Evolutionary conservation across 2,888 invertebrate genomes (phyloP).

Genomic region (Heliconius ethilla): DNA sequence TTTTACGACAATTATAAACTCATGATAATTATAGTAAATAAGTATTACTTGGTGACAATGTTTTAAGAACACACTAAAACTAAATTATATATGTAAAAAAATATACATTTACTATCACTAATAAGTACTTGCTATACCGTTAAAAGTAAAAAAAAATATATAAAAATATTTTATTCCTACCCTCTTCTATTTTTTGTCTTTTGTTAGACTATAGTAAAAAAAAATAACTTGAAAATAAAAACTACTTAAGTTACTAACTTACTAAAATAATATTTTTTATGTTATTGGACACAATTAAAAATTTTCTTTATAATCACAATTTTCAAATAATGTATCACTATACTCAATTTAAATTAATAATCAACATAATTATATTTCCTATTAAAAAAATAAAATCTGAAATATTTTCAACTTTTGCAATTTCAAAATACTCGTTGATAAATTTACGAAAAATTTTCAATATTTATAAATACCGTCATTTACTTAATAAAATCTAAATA

Average conservation of each 20-base stretch:
- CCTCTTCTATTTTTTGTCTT: neutral
- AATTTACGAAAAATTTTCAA: neutral
- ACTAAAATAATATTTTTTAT: neutral
- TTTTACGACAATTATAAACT: neutral
- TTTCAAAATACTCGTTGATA: neutral
- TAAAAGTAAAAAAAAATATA: neutral
- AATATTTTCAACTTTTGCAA: too few relatives aligned
- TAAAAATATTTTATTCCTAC: neutral
- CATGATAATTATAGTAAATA: neutral
- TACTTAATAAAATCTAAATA: neutral
- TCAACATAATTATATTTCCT: too few relatives aligned
- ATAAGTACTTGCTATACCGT: too few relatives aligned
- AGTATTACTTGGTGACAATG: neutral
- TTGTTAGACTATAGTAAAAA: too few relatives aligned
- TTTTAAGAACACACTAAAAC: neutral
- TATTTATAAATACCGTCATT: neutral
- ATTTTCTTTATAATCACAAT: neutral
- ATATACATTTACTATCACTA: too few relatives aligned
- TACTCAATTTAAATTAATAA: too few relatives aligned
- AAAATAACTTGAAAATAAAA: too few relatives aligned
- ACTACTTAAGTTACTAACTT: too few relatives aligned
- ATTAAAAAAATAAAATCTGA: too few relatives aligned
- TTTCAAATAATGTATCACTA: too few relatives aligned
- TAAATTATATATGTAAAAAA: too few relatives aligned
- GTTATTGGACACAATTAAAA: neutral